Evolutionary conservation across 2,797 vertebrate genomes (phyloP), one percentile per base, ranked within the genome.

Genomic region (Myotis myotis): DNA sequence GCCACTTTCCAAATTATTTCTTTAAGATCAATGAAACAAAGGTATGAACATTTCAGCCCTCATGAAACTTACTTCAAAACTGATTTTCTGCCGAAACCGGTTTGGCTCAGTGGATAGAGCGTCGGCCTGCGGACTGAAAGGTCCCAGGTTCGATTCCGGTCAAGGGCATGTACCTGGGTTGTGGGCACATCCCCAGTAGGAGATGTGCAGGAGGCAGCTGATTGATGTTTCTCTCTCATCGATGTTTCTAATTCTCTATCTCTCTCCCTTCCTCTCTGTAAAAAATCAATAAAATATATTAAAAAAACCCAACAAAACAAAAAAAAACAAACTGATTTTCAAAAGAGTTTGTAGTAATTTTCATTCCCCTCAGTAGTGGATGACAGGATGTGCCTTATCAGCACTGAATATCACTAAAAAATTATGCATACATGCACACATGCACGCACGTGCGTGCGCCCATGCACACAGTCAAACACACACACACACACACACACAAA

Each of bases 1-100:
- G 64, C 33, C 33, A 89, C 28, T 89, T 96, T 80, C 74, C 25
- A 81, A 51, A n/a, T 89, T 85, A 89, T 68, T 91, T 84, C 22
- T 66, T 84, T 53, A 55, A n/a, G 33, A 60, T 80, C 57, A 30
- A 38, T 25, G 68, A 70, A 47, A 70, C n/a, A 75, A 80, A 96
- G 60, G 41, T 66, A 28, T 33, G 51, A 89, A 94, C 8, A 87
- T 55, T 87, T 87, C 55, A 86, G 68, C 7, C 12, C 13, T 94
- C 28, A 96, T 5, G 19, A 83, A 83, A 88, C 36, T 64, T 44
- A 84, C 28, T 91, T n/a, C 19, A 20, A 57, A 60, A 60, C 11
- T 85, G 41, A 81, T 83, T 71, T 79, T 28, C 62, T n/a, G n/a
- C n/a, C n/a, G n/a, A n/a, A n/a, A n/a, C n/a, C n/a, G n/a, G n/a